Conservation (phyloP, 2,797 vertebrate genomes). For the Triplophysa yarkandensis region DNA sequence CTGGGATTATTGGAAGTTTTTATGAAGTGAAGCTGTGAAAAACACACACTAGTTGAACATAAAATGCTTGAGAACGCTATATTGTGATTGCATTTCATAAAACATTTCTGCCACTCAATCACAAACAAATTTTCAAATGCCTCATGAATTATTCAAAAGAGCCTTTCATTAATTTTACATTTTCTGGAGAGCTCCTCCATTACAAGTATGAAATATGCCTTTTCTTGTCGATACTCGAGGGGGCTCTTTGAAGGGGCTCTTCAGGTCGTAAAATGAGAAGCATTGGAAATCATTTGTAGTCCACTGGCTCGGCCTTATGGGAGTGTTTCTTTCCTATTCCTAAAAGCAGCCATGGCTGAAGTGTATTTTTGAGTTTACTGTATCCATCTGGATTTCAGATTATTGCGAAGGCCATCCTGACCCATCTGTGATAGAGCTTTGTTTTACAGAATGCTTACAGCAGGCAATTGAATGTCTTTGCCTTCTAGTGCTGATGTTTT, state of each 20-base stretch:
- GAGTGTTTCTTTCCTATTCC: conserved; percentile 42
- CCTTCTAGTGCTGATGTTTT: background rate
- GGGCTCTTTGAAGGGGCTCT: conserved; percentile 19
- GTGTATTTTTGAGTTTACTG: conserved; percentile 35
- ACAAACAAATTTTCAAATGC: conserved; percentile 33
- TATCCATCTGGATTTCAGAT: conserved; percentile 26
- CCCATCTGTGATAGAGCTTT: conserved; percentile 25
- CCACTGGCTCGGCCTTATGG: conserved; percentile 11
- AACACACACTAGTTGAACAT: conserved; percentile 3
- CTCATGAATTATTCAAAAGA: conserved; percentile 39
- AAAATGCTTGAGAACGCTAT: background rate
- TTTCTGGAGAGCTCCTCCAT: conserved; percentile 23
- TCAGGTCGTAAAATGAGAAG: conserved; percentile 11
- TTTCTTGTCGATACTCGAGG: conserved; percentile 2
- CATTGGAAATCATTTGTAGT: conserved; percentile 39
- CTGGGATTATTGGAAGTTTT: conserved; percentile 8
- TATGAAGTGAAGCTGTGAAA: conserved; percentile 1
- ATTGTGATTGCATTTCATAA: conserved; percentile 13
- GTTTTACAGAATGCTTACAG: background rate
- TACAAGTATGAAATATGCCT: background rate
- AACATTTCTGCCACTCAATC: conserved; percentile 23
- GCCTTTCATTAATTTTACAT: conserved; percentile 41
- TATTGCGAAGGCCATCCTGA: conserved; percentile 15
- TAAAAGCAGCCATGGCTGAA: conserved; percentile 19
- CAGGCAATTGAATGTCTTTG: background rate